phyloP scores from a whole-genome alignment of 2,888 invertebrate species.

The Eristalis pertinax region DNA sequence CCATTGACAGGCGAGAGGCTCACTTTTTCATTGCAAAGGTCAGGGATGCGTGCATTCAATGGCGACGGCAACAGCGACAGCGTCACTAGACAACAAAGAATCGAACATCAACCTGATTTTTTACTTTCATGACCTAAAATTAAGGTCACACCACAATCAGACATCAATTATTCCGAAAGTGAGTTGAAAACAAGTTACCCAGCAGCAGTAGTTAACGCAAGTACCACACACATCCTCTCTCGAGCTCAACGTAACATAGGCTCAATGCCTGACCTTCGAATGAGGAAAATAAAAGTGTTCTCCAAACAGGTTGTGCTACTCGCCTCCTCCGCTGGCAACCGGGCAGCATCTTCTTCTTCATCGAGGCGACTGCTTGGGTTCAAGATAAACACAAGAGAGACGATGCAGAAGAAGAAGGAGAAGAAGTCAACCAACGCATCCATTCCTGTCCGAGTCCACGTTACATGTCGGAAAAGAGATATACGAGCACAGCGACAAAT shows the following conservation, averaged over 20 bases:
- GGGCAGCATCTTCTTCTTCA: not conserved
- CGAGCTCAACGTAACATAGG: constrained; percentile 34
- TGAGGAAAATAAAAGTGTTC: constrained; percentile 17
- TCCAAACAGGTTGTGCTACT: constrained; percentile 59
- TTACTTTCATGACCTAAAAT: constrained; percentile 56
- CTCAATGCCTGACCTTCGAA: constrained; percentile 60
- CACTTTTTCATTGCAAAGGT: constrained; percentile 53
- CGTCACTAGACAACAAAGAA: not conserved
- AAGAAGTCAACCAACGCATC: constrained; percentile 8
- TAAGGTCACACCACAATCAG: constrained; percentile 63
- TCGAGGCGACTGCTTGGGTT: not conserved
- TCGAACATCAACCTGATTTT: constrained; percentile 46
- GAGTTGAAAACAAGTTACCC: constrained; percentile 56
- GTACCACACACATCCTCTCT: constrained; percentile 48
- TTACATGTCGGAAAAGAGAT: constrained; percentile 47
- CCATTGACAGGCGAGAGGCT: not conserved
- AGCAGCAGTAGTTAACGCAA: constrained; percentile 21
- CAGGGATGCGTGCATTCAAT: constrained; percentile 36
- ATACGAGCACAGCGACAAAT: constrained; percentile 36
- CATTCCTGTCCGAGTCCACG: not conserved
- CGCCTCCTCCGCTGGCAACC: not conserved
- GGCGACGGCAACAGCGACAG: not conserved
- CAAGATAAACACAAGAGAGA: constrained; percentile 4
- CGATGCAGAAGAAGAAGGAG: not conserved
- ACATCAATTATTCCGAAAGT: constrained; percentile 67